A percentile compares a stretch with the other conserved stretches of the same genome.
Evolutionary conservation across 2,797 vertebrate genomes (phyloP).

Genomic region (Amphiprion clarkii): DNA sequence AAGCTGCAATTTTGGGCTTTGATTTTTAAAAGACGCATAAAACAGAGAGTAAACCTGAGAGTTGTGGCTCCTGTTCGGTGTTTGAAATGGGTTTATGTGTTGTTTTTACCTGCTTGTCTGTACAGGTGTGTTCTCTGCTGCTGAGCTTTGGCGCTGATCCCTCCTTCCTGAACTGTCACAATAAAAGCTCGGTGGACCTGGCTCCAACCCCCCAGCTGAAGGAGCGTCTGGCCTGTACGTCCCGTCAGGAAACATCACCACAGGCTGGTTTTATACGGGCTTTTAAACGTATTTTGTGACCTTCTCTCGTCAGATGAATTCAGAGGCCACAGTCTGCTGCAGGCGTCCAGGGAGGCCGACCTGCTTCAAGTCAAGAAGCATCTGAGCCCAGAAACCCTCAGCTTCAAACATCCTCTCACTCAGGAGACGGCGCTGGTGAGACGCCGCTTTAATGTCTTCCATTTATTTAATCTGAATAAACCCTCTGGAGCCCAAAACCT

Average conservation of each 20-base stretch:
- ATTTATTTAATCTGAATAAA: not conserved
- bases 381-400: conserved; percentile 95
- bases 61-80: too few relatives aligned
- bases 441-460: not conserved
- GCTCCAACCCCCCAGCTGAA: conserved; percentile 95
- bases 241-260: too few relatives aligned
- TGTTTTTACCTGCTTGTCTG: too few relatives aligned
- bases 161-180: conserved; percentile 95
- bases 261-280: too few relatives aligned
- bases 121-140: conserved; percentile 90
- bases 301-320: conserved; percentile 90
- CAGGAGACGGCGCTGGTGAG: conserved; percentile 96
- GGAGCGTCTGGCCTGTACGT: conserved; percentile 92
- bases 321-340: conserved; percentile 97
- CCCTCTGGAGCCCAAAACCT: not conserved
- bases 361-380: conserved; percentile 98
- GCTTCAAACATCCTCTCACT: conserved; percentile 98
- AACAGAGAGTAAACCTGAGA: too few relatives aligned
- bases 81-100: too few relatives aligned
- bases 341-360: conserved; percentile 97
- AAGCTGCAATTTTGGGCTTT: too few relatives aligned
- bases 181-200: conserved; percentile 97
- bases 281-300: too few relatives aligned
- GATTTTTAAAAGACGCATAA: too few relatives aligned
- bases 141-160: conserved; percentile 96